Evolutionary conservation across 2,888 invertebrate species (phyloP).

Genomic region (Leptopilina syphax): DNA sequence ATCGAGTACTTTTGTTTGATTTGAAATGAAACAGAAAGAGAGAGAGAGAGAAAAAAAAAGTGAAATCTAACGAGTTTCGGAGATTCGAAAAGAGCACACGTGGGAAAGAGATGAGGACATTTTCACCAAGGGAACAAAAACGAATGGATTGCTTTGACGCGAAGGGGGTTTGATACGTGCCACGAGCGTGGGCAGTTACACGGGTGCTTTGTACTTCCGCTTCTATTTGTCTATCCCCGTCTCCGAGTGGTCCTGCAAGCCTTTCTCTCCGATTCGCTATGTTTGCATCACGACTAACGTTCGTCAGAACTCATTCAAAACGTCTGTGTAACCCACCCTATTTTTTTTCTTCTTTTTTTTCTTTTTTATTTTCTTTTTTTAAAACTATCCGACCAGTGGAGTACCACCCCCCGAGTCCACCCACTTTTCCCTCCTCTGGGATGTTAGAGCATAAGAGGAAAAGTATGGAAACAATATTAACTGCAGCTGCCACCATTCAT

Average conservation of each 20-base stretch:
- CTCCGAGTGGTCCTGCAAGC: conserved; percentile 47
- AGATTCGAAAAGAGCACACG: conserved; percentile 33
- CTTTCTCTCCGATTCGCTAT: conserved; percentile 46
- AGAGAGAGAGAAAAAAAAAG: conserved; percentile 2
- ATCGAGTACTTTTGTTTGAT: conserved; percentile 3
- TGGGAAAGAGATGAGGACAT: conserved; percentile 20
- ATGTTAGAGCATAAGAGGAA: conserved; percentile 4
- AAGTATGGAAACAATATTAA: conserved; percentile 35
- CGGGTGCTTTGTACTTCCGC: conserved; percentile 46
- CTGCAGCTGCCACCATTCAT: conserved; percentile 29
- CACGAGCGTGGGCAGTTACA: conserved; percentile 32
- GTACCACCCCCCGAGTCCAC: neutral
- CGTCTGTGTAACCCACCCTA: conserved; percentile 36
- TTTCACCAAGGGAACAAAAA: conserved; percentile 17
- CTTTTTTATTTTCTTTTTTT: too few relatives aligned
- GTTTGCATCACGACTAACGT: conserved; percentile 48
- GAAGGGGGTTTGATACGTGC: conserved; percentile 28
- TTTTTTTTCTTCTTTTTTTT: neutral
- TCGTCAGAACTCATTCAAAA: conserved; percentile 43
- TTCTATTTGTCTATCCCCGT: conserved; percentile 52
- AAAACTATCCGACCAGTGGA: neutral
- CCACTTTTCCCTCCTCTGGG: neutral
- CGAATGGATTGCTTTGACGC: conserved; percentile 43
- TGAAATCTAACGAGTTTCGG: conserved; percentile 7
- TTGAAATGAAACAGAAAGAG: neutral